A percentile compares a stretch with the other conserved stretches of the same genome.
Evolutionary conservation across 2,797 vertebrate species (phyloP).

Genomic region (Sebastes taczanowskii): DNA sequence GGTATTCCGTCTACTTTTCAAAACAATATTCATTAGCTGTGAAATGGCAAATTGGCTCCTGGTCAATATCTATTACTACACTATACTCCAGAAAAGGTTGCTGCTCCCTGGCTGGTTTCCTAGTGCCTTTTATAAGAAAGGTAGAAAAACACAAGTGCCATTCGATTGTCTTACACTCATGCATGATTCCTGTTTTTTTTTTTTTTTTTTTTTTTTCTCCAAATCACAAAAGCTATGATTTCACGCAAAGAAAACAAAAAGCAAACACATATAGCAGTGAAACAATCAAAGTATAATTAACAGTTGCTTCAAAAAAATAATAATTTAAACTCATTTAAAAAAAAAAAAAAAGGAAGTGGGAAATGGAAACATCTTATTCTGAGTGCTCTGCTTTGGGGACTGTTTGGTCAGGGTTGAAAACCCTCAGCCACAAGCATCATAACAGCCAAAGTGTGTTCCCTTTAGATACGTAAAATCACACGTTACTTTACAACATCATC

Average conservation of each 20-base stretch:
- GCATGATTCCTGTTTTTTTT: constrained; percentile 32
- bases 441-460: constrained; percentile 63
- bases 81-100: not conserved
- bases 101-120: not conserved
- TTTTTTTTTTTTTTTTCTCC: not conserved
- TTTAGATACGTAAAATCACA: constrained; percentile 37
- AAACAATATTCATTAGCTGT: constrained; percentile 14
- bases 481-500: constrained; percentile 32
- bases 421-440: constrained; percentile 70
- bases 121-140: constrained; percentile 21
- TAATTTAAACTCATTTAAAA: constrained; percentile 66
- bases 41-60: constrained; percentile 13
- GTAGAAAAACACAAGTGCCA: not conserved
- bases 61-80: not conserved
- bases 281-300: constrained; percentile 69
- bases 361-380: constrained; percentile 66
- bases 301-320: constrained; percentile 66
- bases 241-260: constrained; percentile 45
- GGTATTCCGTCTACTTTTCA: not conserved
- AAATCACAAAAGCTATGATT: constrained; percentile 49
- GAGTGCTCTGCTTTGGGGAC: constrained; percentile 59
- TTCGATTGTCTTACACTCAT: constrained; percentile 67
- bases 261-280: constrained; percentile 48
- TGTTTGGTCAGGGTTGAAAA: constrained; percentile 53
- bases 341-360: constrained; percentile 3